Evolutionary conservation across 2,113 vertebrate genomes (phyloP).

Genomic region (Hypanus sabinus): DNA sequence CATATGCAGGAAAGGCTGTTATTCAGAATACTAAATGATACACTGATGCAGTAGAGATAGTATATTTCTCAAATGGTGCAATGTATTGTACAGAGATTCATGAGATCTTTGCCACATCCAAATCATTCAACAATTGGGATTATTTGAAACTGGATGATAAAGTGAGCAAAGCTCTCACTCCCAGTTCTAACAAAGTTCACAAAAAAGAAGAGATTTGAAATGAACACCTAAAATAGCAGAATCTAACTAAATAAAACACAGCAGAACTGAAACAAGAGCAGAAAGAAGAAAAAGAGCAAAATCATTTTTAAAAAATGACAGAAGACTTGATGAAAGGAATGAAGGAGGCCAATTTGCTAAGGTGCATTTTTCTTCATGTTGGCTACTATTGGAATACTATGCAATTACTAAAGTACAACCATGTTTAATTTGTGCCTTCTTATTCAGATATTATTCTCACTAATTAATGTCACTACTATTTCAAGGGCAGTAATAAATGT

Average conservation of each 20-base stretch:
- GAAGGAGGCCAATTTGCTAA: not conserved
- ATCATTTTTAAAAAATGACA: not conserved
- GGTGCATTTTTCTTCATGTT: not conserved
- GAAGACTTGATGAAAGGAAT: not conserved
- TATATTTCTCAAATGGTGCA: not conserved
- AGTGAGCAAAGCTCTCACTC: not conserved
- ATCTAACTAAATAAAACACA: not conserved
- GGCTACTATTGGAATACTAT: not conserved
- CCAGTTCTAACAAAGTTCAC: not conserved
- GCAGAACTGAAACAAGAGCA: not conserved
- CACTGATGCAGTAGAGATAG: not conserved
- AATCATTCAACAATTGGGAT: not conserved
- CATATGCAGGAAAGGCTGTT: not conserved
- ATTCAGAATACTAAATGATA: not conserved
- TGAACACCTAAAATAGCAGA: not conserved
- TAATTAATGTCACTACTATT: not conserved
- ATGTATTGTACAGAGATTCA: not conserved
- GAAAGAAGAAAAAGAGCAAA: not conserved
- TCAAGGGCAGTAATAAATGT: constrained; percentile 7
- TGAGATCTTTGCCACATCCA: not conserved
- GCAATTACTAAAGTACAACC: not conserved
- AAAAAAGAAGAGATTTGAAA: not conserved
- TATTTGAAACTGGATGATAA: not conserved
- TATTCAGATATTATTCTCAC: constrained; percentile 3
- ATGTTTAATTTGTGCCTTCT: constrained; percentile 4